phyloP scores from a whole-genome alignment of 2,797 vertebrate genomes.

The Carcharodon carcharias region DNA sequence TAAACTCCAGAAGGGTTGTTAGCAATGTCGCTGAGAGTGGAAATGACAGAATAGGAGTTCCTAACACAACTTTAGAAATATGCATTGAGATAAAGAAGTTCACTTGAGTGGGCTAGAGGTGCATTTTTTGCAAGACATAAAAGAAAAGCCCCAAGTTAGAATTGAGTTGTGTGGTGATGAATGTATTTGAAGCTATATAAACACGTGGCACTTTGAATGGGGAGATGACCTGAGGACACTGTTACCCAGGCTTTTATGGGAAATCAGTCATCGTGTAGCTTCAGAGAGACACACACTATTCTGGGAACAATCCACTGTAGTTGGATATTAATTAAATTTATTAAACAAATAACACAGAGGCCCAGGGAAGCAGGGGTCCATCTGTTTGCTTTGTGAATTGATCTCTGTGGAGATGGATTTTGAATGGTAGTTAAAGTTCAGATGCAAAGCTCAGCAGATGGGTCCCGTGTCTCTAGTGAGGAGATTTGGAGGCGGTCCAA shows the following conservation, averaged over 20 bases:
- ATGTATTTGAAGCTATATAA: slow-evolving; percentile 55
- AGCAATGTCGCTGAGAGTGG: slow-evolving; percentile 31
- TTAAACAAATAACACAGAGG: slow-evolving; percentile 83
- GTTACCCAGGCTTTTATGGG: slow-evolving; percentile 64
- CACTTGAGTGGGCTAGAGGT: slow-evolving; percentile 32
- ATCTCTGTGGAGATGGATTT: slow-evolving; percentile 68
- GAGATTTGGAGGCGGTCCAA: slow-evolving; percentile 73
- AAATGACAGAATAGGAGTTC: slow-evolving; percentile 25
- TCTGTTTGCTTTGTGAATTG: slow-evolving; percentile 70
- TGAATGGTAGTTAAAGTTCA: slow-evolving; percentile 68
- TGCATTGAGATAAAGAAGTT: neutral
- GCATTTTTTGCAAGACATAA: slow-evolving; percentile 19
- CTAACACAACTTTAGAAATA: neutral
- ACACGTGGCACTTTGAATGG: slow-evolving; percentile 63
- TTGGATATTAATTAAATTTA: slow-evolving; percentile 90
- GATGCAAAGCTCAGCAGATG: slow-evolving; percentile 79
- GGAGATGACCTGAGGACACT: slow-evolving; percentile 54
- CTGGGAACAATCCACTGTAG: slow-evolving; percentile 66
- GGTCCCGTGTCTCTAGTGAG: slow-evolving; percentile 69
- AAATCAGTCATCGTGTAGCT: slow-evolving; percentile 64
- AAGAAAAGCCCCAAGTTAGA: slow-evolving; percentile 44
- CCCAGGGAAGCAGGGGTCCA: slow-evolving; percentile 70
- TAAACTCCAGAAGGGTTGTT: slow-evolving; percentile 37
- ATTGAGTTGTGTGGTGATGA: slow-evolving; percentile 53
- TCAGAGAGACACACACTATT: slow-evolving; percentile 55